Conservation (phyloP, 2,797 vertebrate species). For the Anguilla anguilla region DNA sequence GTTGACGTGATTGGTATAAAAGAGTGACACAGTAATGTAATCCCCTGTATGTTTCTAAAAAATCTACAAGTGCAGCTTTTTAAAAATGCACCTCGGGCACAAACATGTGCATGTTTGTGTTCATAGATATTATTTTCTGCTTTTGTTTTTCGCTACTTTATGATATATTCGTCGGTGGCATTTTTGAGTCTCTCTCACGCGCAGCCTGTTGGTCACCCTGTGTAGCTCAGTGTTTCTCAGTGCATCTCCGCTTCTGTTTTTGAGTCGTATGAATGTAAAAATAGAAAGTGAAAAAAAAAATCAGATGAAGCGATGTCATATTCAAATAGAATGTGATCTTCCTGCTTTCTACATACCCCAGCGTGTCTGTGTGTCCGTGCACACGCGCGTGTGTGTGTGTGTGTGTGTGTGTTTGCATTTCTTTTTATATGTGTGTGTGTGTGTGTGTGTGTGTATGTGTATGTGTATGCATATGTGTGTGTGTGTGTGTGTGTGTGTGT, state of each 20-base stretch:
- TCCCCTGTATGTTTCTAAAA: constrained; percentile 1
- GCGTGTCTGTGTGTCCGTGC: constrained; percentile 36
- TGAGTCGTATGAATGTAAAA: constrained; percentile 26
- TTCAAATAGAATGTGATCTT: constrained; percentile 29
- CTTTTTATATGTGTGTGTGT: not conserved
- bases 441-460: constrained; percentile 27
- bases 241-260: constrained; percentile 39
- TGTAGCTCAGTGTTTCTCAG: not conserved
- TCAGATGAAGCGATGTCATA: constrained; percentile 30
- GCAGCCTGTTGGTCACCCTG: not conserved
- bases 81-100: not conserved
- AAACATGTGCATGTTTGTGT: not conserved
- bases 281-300: constrained; percentile 25
- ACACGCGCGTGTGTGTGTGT: constrained; percentile 27
- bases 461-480: constrained; percentile 34
- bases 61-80: not conserved
- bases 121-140: not conserved
- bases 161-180: not conserved
- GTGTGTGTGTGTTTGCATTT: constrained; percentile 27
- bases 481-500: constrained; percentile 37
- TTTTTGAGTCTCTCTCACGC: not conserved
- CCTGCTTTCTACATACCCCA: constrained; percentile 38
- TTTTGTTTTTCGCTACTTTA: not conserved
- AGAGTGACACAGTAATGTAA: not conserved
- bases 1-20: not conserved